Conservation (phyloP, 2,888 invertebrate species). For the Venusia cambrica region DNA sequence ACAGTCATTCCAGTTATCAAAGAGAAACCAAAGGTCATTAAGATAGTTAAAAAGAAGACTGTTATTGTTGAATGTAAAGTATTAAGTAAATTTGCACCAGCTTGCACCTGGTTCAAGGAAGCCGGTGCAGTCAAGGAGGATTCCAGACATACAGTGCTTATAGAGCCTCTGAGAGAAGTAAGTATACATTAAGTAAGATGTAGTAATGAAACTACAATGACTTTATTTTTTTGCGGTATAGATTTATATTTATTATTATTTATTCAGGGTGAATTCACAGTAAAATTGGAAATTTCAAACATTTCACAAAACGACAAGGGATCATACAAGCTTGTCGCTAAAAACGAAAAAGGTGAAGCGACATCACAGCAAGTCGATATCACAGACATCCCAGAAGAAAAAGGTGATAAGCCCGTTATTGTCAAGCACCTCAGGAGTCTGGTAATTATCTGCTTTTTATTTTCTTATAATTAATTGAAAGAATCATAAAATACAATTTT, state of each 20-base stretch:
- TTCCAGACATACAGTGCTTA: conserved; percentile 86
- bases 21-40: conserved; percentile 95
- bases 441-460: no score
- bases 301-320: conserved; percentile 91
- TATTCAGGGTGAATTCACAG: conserved; percentile 90
- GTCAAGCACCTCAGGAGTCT: conserved; percentile 87
- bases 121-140: conserved; percentile 88
- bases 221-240: no score
- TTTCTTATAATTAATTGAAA: no score
- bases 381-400: conserved; percentile 89
- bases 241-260: conserved; percentile 5
- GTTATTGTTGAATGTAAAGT: conserved; percentile 97
- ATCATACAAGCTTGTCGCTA: conserved; percentile 93
- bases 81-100: conserved; percentile 95
- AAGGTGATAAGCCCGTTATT: conserved; percentile 91
- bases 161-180: conserved; percentile 90
- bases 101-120: conserved; percentile 97
- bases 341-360: conserved; percentile 96
- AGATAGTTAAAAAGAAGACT: conserved; percentile 94
- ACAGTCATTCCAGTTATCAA: conserved; percentile 95
- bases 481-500: no score
- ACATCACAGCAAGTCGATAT: conserved; percentile 94
- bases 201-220: no score
- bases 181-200: conserved; percentile 37
- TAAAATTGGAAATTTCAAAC: conserved; percentile 94